Evolutionary conservation across 2,797 vertebrate species (phyloP), one percentile per base, ranked within the genome.

Genomic region (Bradypodion ventrale): DNA sequence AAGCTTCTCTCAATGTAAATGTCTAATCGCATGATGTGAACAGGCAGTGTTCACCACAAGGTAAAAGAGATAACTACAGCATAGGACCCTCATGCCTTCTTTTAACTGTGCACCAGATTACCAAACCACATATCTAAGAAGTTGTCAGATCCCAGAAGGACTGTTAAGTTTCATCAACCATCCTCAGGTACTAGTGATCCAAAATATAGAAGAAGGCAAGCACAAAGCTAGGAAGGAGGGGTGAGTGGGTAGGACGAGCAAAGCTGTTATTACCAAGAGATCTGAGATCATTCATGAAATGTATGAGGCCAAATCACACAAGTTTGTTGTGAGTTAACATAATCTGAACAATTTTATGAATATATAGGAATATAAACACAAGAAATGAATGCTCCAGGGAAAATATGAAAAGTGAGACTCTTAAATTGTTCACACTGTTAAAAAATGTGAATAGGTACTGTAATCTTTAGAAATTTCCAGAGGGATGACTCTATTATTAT

Each of bases 231-330:
- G 25, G 27, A 80, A 69, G 56, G 40, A 44, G 19, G 42, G n/a
- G n/a, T n/a, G n/a, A n/a, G n/a, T n/a, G n/a, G n/a, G n/a, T n/a
- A n/a, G 37, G 4, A 52, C 42, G 56, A 78, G 60, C 25, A 3
- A 65, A 60, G 23, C 37, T 19, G 49, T 40, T 44, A 37, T 16
- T 25, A 35, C n/a, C 60, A 66, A 63, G 7, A 16, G 27, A 66
- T 85, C 46, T 59, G 42, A 56, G 63, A 79, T 40, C 72, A 78
- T 84, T 65, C 21, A 74, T 65, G 75, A 13, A 46, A 13, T 10
- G 16, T 7, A 68, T 15, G 5, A 68, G 16, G 65, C n/a, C 65
- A 68, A 7, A 68, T 19, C 12, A 29, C n/a, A 68, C 13, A 4
- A 19, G 32, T 68, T 35, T 35, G 32, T 5, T 7, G 32, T 35